Conservation (phyloP, 1,140 invertebrate species). For the Macrobrachium nipponense region DNA sequence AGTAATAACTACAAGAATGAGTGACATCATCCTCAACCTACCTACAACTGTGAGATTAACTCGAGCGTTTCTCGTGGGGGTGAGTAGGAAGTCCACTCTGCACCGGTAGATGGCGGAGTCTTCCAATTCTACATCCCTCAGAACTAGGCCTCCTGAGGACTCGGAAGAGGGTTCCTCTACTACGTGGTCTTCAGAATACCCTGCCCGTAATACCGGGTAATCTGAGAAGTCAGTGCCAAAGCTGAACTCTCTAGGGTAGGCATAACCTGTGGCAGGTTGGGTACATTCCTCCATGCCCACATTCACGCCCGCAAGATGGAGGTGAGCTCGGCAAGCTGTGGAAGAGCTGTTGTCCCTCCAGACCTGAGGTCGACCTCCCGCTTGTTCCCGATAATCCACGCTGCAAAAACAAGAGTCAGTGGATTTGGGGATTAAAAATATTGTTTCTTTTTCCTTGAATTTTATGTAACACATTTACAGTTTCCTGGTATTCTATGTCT, state of each 20-base stretch:
- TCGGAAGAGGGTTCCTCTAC: conserved; percentile 8
- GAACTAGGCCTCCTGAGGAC: conserved; percentile 8
- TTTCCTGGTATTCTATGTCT: too few relatives aligned
- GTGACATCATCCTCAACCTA: conserved; percentile 70
- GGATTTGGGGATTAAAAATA: neutral
- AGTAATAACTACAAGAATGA: neutral
- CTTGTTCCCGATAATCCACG: conserved; percentile 47
- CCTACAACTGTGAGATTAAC: conserved; percentile 88
- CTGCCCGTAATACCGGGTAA: neutral
- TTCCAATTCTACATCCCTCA: conserved; percentile 30
- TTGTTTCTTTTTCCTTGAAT: too few relatives aligned
- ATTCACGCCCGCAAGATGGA: conserved; percentile 9
- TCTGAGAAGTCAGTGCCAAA: neutral
- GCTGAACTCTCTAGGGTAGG: too few relatives aligned
- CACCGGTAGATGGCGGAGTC: conserved; percentile 71
- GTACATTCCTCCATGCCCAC: conserved; percentile 16
- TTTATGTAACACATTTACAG: too few relatives aligned
- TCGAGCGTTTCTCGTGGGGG: conserved; percentile 84
- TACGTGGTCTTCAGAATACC: neutral
- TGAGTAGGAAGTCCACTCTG: conserved; percentile 86
- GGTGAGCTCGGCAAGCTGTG: conserved; percentile 27
- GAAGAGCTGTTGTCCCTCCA: conserved; percentile 50
- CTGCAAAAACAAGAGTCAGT: neutral
- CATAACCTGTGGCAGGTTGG: too few relatives aligned
- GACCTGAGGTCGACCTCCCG: conserved; percentile 29